Base-by-base conservation (phyloP, 1,140 invertebrate species). In the Philopotamus ludificatus region DNA sequence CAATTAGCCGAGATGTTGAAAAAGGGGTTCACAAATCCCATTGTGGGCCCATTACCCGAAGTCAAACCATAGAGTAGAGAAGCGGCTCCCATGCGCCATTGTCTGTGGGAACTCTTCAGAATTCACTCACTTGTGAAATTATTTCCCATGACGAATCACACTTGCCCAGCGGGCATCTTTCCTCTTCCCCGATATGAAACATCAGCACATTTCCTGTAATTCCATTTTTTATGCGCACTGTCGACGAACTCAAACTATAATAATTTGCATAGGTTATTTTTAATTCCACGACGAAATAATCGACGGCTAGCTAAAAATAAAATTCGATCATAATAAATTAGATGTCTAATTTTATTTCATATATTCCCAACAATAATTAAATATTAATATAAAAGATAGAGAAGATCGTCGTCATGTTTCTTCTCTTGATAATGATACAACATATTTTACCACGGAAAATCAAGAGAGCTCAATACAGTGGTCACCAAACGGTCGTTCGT, bases 141-240 rank as follows among this genome's bases (percentile, higher is more conserved):
- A 42, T 57, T 57, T 57, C 53, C 53, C 53, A 57, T 57, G 53
- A 57, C 53, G 53, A 57, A 57, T 25, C 20, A 53, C 23, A 34
- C 28, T 12, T 34, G 28, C 28, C 28, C 28, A 34, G 28, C 28
- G 28, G 28, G 28, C 28, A 34, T 34, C 28, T 34, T 34, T 34
- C 28, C 28, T 7, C 44, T 16, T 8, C 18, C 44, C 44, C 18
- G n/a, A n/a, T n/a, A n/a, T n/a, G n/a, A n/a, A n/a, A n/a, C n/a
- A n/a, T 47, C 18, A 8, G 18, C 44, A 47, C 44, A 34, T 34
- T 34, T 34, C 28, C 28, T 34, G 28, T 12, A 34, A 34, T 34
- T 34, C 28, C 4, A 34, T 7, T 34, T 34, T 34, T 34, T 34
- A 7, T 4, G 4, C 28, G 12, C 28, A 12, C 28, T 34, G 12